A percentile compares a stretch with the other conserved stretches of the same genome.
These are phyloP conservation scores for Aproaerema taeniolella DNA, from an alignment of 2,888 invertebrate species.

Conservation along the genomic window DNA sequence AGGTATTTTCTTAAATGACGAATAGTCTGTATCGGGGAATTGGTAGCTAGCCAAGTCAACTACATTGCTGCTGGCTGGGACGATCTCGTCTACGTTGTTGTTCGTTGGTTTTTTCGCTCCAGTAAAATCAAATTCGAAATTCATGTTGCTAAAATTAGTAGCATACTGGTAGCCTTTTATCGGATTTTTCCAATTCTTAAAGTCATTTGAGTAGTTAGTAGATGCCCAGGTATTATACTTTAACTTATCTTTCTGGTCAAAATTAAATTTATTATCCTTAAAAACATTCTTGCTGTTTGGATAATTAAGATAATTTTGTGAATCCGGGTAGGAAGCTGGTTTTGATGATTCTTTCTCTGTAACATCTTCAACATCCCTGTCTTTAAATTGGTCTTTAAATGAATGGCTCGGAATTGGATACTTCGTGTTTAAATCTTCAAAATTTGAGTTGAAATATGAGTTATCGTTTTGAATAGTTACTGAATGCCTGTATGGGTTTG, in stretches of 20 bases:
- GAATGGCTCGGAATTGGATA: constrained; percentile 26
- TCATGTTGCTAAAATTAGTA: constrained; percentile 51
- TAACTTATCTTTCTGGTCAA: constrained; percentile 46
- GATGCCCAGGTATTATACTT: constrained; percentile 43
- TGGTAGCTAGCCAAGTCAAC: constrained; percentile 45
- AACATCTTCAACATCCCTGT: constrained; percentile 33
- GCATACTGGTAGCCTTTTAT: constrained; percentile 54
- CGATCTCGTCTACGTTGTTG: constrained; percentile 43
- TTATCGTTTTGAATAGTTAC: constrained; percentile 31
- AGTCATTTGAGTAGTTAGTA: constrained; percentile 32
- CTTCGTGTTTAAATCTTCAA: constrained; percentile 33
- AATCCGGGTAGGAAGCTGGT: constrained; percentile 26
- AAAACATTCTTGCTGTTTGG: constrained; percentile 30
- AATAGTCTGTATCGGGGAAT: constrained; percentile 43
- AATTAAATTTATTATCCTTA: constrained; percentile 28
- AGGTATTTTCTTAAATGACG: constrained; percentile 47
- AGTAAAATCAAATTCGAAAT: constrained; percentile 47
- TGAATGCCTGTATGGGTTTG: constrained; percentile 27
- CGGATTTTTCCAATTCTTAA: constrained; percentile 43
- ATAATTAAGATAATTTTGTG: constrained; percentile 28
- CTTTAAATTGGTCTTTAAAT: constrained; percentile 27
- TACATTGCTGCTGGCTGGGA: constrained; percentile 50
- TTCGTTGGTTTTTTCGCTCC: constrained; percentile 38
- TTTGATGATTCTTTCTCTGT: constrained; percentile 30
- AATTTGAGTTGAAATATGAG: constrained; percentile 25